These are phyloP conservation scores for Anguilla anguilla DNA, from an alignment of 2,797 vertebrate species.

Conservation along the genomic window DNA sequence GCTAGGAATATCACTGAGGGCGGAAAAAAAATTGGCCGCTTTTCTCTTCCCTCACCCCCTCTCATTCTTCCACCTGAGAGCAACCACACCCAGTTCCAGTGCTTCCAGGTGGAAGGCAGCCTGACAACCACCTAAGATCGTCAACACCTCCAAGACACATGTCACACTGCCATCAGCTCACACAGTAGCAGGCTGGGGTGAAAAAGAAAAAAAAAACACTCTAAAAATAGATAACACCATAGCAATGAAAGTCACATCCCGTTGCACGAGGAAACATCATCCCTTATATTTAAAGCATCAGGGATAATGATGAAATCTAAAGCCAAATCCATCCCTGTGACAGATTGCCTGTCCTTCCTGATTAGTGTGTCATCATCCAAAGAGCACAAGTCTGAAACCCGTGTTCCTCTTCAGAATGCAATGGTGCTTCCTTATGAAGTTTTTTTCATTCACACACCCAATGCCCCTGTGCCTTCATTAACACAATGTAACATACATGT, in stretches of 20 bases:
- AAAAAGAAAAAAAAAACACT: background rate
- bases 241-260: constrained; percentile 24
- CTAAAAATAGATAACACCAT: constrained; percentile 4
- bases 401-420: background rate
- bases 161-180: background rate
- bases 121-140: background rate
- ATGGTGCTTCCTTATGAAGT: background rate
- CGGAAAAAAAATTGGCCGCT: background rate
- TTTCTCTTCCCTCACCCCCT: background rate
- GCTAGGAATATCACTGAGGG: constrained; percentile 16
- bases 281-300: constrained; percentile 1
- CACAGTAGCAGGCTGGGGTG: background rate
- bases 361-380: background rate
- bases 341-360: background rate
- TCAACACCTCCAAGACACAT: background rate
- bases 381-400: background rate
- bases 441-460: background rate
- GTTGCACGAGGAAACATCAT: background rate
- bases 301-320: constrained; percentile 7
- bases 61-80: background rate
- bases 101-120: constrained; percentile 3
- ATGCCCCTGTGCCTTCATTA: background rate
- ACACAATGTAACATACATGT: background rate
- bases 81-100: background rate
- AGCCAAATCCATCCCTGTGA: constrained; percentile 10